Conservation (phyloP, 2,888 invertebrate genomes). For the Slavum lentiscoides region DNA sequence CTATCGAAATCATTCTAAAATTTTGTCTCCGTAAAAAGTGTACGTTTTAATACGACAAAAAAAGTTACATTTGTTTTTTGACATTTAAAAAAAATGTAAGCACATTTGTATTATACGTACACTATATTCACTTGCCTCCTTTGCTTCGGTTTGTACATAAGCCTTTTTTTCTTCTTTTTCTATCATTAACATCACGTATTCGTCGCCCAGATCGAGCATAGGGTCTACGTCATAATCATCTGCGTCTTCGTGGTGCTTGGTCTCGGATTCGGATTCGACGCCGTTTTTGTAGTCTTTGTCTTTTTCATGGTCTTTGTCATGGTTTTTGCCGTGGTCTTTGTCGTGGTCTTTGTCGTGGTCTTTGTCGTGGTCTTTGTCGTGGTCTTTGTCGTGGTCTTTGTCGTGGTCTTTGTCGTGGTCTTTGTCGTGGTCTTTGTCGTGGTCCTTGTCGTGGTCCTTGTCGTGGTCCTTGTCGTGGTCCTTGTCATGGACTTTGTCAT, state of each 20-base stretch:
- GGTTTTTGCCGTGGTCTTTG: too few species aligned
- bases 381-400: too few species aligned
- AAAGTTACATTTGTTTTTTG: background rate
- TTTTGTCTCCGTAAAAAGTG: background rate
- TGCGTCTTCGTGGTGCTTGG: background rate
- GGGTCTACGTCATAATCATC: background rate
- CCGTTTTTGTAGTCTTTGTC: too few species aligned
- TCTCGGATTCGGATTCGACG: background rate
- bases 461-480: too few species aligned
- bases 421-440: background rate
- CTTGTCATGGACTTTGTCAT: too few species aligned
- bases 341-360: too few species aligned
- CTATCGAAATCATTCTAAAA: background rate
- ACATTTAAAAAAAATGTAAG: too few species aligned
- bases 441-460: background rate
- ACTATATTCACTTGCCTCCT: background rate
- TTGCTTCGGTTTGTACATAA: background rate
- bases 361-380: too few species aligned
- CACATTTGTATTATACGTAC: background rate
- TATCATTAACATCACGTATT: slow-evolving; percentile 11
- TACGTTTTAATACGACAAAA: background rate
- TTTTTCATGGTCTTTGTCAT: too few species aligned
- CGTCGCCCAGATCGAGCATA: background rate
- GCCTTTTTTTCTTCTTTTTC: slow-evolving; percentile 10
- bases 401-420: too few species aligned